Conservation (phyloP, 2,113 vertebrate species). For the Cyprinodon brontotheroides region DNA sequence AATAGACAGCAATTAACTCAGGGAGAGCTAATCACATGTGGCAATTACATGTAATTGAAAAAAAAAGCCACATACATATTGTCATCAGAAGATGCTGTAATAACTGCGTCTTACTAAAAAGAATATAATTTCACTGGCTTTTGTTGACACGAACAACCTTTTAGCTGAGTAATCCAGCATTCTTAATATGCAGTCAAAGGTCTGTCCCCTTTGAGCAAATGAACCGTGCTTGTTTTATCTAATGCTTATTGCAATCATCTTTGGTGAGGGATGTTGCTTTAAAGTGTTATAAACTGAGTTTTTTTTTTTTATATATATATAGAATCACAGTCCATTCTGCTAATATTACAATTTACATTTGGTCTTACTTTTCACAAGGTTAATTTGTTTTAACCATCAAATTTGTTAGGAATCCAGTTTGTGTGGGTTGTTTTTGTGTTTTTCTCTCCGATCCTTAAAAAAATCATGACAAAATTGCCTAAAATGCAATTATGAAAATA, state of each 20-base stretch:
- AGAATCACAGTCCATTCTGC: conserved; percentile 13
- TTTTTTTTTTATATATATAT: background rate
- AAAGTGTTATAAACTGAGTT: conserved; percentile 30
- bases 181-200: conserved; percentile 19
- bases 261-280: conserved; percentile 12
- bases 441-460: too few relatives aligned
- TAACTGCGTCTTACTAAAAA: background rate
- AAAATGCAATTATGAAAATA: too few relatives aligned
- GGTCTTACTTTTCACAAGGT: too few relatives aligned
- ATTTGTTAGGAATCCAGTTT: too few relatives aligned
- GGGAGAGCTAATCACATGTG: conserved; percentile 2
- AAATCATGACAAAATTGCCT: too few relatives aligned
- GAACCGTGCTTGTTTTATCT: conserved; percentile 33
- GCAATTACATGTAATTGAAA: conserved; percentile 8
- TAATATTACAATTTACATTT: conserved; percentile 23
- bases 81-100: background rate
- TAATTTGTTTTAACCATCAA: too few relatives aligned
- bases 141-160: conserved; percentile 23
- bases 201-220: conserved; percentile 13
- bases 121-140: background rate
- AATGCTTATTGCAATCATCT: conserved; percentile 37
- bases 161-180: conserved; percentile 16
- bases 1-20: conserved; percentile 24
- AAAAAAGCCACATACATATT: conserved; percentile 3
- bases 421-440: background rate